Base-by-base conservation (phyloP, 2,113 vertebrate species). In the Proteles cristata region DNA sequence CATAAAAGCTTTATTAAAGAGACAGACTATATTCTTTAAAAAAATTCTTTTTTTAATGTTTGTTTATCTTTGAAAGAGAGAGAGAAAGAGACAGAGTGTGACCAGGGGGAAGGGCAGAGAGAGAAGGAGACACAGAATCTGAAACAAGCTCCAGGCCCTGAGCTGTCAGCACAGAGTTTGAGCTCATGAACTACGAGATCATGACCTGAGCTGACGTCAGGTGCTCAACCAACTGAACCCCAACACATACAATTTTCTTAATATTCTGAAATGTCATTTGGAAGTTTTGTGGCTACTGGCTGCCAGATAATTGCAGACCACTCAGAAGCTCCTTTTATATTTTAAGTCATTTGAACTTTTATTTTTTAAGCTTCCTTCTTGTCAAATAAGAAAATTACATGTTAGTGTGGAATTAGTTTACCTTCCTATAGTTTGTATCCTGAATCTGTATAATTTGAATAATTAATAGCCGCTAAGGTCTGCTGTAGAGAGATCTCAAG, bases 311-410 rank as follows among this genome's bases (percentile, higher is more conserved):
- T 87, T 88, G 88, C 31, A 79, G 33, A 58, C 19, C 35, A 76
- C 9, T 86, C 66, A 79, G 71, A 81, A 94, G 23, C 23, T 66
- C 58, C 97, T 85, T 93, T 86, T 88, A 58, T n/a, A 5, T 79
- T 91, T 96, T 82, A 63, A 71, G 33, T 87, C 80, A 31, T 87
- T 87, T 84, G 21, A 88, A 48, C 33, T 1, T 15, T 7, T 55
- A 39, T 96, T 80, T 58, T 28, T 17, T 1, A 48, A 90, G 69
- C 97, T 86, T 66, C 25, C 33, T 94, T 87, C 61, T 53, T 88
- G 16, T 88, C 61, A 33, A 11, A 53, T 83, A 7, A 35, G 33
- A 93, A 82, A 76, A 43, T 90, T 65, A 39, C 65, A 11, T 39
- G 12, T 85, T 76, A 15, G 73, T 90, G 33, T 86, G 65, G 16